Evolutionary conservation across 2,888 invertebrate genomes (phyloP).

Genomic region (Drosophila rellima): DNA sequence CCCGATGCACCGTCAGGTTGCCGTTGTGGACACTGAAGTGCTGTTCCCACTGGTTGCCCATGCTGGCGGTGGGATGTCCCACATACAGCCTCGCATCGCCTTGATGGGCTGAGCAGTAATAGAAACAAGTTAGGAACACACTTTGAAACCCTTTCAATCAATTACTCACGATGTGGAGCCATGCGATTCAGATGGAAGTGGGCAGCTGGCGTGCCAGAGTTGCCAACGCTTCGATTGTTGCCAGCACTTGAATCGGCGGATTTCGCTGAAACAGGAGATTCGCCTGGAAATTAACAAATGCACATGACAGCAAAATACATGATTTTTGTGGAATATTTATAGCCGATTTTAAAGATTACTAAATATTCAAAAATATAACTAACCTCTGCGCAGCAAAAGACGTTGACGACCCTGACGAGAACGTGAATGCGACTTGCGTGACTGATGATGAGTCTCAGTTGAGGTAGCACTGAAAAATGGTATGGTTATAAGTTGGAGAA

Average conservation of each 20-base stretch:
- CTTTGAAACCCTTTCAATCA: constrained; percentile 53
- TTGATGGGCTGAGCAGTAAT: constrained; percentile 59
- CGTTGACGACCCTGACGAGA: constrained; percentile 48
- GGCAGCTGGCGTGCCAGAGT: constrained; percentile 67
- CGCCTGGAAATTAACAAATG: constrained; percentile 76
- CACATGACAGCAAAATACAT: constrained; percentile 28
- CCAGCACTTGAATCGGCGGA: constrained; percentile 36
- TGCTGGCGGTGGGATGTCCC: constrained; percentile 86
- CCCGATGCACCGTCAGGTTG: constrained; percentile 89
- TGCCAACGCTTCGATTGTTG: background rate
- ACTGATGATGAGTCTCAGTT: constrained; percentile 28
- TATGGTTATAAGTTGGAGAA: background rate
- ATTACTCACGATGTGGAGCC: constrained; percentile 67
- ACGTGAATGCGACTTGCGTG: constrained; percentile 26
- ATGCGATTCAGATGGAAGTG: constrained; percentile 83
- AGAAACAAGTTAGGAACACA: background rate
- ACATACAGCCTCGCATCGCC: constrained; percentile 82
- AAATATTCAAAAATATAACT: constrained; percentile 22
- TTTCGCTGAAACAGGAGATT: constrained; percentile 83
- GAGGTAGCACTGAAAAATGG: constrained; percentile 13
- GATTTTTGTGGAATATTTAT: constrained; percentile 22
- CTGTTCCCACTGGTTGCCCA: constrained; percentile 87
- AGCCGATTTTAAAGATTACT: constrained; percentile 54
- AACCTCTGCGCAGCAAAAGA: constrained; percentile 65
- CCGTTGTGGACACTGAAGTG: constrained; percentile 89